These are phyloP conservation scores for Oxycera nigricornis DNA, from an alignment of 2,888 invertebrate genomes.

Conservation along the genomic window DNA sequence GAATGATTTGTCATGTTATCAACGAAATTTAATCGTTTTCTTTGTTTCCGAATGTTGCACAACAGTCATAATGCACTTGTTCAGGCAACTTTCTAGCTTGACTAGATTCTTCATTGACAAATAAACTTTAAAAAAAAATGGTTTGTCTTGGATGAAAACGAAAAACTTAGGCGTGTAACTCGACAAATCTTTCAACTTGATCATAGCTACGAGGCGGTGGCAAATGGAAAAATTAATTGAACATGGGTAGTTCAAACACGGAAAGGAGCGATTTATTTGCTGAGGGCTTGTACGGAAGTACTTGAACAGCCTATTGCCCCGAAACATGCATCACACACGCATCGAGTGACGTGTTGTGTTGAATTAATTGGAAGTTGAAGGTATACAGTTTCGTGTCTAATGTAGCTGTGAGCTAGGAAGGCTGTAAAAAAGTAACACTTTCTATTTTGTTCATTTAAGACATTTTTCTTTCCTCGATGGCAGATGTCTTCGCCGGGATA, in stretches of 20 bases:
- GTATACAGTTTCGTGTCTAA: not conserved
- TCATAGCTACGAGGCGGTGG: not conserved
- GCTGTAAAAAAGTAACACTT: too few species aligned
- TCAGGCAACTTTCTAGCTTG: too few species aligned
- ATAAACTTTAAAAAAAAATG: too few species aligned
- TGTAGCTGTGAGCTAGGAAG: too few species aligned
- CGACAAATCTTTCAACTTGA: not conserved
- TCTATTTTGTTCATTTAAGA: too few species aligned
- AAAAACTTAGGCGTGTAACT: not conserved
- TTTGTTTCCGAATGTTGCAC: too few species aligned
- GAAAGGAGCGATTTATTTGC: not conserved
- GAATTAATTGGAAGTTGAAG: not conserved
- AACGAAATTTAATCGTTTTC: too few species aligned
- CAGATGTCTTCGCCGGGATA: too few species aligned
- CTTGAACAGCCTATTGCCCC: not conserved
- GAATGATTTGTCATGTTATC: not conserved
- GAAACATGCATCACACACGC: not conserved
- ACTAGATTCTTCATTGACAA: too few species aligned
- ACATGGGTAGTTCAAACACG: not conserved
- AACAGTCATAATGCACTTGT: too few species aligned
- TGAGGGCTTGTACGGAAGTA: not conserved
- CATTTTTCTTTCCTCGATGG: too few species aligned
- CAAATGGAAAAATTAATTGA: not conserved
- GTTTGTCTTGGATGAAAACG: not conserved
- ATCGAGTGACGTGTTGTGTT: not conserved